Conservation (phyloP, 2,113 vertebrate genomes). For the Chloroceryle aenea region DNA sequence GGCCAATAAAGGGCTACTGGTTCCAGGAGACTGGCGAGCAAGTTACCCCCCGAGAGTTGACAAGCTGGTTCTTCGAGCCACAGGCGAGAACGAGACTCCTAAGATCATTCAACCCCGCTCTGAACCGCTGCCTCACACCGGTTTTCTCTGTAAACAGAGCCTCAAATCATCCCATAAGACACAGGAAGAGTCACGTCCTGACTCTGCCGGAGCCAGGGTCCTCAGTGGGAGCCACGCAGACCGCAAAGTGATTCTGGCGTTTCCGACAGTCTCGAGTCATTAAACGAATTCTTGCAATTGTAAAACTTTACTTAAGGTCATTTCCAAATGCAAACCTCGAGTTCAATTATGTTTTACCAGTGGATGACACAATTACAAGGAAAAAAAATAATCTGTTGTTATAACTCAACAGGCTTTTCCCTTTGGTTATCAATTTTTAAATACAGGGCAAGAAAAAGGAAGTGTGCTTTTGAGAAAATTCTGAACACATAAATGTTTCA, state of each 20-base stretch:
- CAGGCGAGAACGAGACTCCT: background rate
- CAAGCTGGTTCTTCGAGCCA: background rate
- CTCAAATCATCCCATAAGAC: slow-evolving; percentile 5
- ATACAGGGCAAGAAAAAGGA: slow-evolving; percentile 50
- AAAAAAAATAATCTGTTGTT: background rate
- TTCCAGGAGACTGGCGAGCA: background rate
- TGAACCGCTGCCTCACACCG: background rate
- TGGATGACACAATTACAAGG: slow-evolving; percentile 68
- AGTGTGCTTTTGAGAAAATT: slow-evolving; percentile 67
- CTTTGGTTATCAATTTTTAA: slow-evolving; percentile 79
- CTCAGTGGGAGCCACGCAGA: slow-evolving; percentile 17
- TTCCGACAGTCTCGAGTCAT: slow-evolving; percentile 45
- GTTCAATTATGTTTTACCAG: slow-evolving; percentile 57
- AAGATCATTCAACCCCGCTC: background rate
- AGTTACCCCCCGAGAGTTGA: background rate
- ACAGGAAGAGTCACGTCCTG: background rate
- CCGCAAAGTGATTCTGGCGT: slow-evolving; percentile 44
- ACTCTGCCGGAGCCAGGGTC: background rate
- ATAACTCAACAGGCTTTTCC: slow-evolving; percentile 47
- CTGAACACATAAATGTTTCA: slow-evolving; percentile 57
- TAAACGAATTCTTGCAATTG: slow-evolving; percentile 53
- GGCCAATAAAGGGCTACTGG: background rate
- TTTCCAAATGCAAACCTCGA: slow-evolving; percentile 56
- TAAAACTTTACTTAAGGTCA: slow-evolving; percentile 73
- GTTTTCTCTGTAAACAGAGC: slow-evolving; percentile 30